Evolutionary conservation across 2,888 invertebrate species (phyloP), one percentile per base, ranked within the genome.

Genomic region (Phania funesta): DNA sequence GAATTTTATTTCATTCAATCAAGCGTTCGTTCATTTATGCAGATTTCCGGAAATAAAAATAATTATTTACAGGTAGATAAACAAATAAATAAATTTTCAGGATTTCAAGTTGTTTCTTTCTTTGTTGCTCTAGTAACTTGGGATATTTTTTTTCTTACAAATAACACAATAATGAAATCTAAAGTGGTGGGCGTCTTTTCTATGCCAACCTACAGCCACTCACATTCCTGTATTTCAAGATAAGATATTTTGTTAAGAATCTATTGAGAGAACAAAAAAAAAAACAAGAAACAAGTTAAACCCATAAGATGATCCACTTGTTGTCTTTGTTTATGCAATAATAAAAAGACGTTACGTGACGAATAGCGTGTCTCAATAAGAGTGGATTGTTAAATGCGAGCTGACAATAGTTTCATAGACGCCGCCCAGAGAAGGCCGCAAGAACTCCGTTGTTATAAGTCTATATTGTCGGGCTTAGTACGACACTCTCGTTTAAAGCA

Each of bases 41-140:
- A 11, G 22, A 38, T 60, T 58, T 76, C 32, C 60, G 81, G 77
- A 81, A 77, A 81, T 74, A 68, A 77, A 81, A 77, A 77, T 73
- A 81, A 77, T 77, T 81, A 81, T 73, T 73, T 77, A 62, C 77
- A 81, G 81, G 77, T 73, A 77, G 73, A 77, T 77, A 73, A 81
- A 77, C 77, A 73, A 48, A n/a, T n/a, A n/a, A 67, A 81, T 81
- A 77, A 81, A 77, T 77, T 81, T 81, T 64, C 60, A 77, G 73
- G 62, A 77, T 74, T 73, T 77, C 67, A 44, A 38, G 11, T 22
- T 58, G 65, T 70, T 58, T 71, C 56, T 73, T 58, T 13, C 13
- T 18, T 9, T 18, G 16, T 26, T 62, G 11, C 32, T n/a, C 11
- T 60, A 9, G 11, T 64, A n/a, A 26, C 18, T 50, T 32, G 18